phyloP scores from a whole-genome alignment of 2,888 invertebrate genomes.

The Laspeyria flexula region DNA sequence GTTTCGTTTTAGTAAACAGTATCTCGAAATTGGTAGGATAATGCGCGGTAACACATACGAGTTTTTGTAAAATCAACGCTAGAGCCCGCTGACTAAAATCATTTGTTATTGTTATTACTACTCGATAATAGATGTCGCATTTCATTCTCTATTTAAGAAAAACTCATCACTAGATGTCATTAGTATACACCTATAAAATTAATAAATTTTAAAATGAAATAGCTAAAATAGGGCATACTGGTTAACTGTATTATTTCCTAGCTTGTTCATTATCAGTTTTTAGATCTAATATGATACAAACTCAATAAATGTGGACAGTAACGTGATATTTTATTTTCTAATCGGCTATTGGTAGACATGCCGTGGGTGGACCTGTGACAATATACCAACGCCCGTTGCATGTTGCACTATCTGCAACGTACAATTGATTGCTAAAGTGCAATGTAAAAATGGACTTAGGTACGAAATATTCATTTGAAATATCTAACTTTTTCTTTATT shows the following conservation, averaged over 20 bases:
- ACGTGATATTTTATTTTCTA: slow-evolving; percentile 41
- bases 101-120: slow-evolving; percentile 29
- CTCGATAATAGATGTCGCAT: slow-evolving; percentile 23
- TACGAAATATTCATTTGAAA: too few species aligned
- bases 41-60: slow-evolving; percentile 53
- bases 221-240: neutral
- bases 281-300: slow-evolving; percentile 22
- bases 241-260: neutral
- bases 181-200: neutral
- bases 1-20: neutral
- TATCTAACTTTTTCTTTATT: too few species aligned
- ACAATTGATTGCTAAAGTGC: slow-evolving; percentile 13
- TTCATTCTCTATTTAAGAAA: neutral
- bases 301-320: slow-evolving; percentile 23
- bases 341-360: slow-evolving; percentile 34
- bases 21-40: slow-evolving; percentile 49
- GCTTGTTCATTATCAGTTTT: slow-evolving; percentile 7
- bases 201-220: neutral
- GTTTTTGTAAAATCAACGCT: slow-evolving; percentile 9
- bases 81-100: slow-evolving; percentile 26
- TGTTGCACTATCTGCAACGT: slow-evolving; percentile 26
- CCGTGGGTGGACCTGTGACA: slow-evolving; percentile 42
- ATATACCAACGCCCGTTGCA: slow-evolving; percentile 28
- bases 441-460: neutral
- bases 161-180: slow-evolving; percentile 1